Percentiles rank a stretch among this genome's conserved stretches.
phyloP scores from a whole-genome alignment of 2,797 vertebrate species.

The Mareca penelope region DNA sequence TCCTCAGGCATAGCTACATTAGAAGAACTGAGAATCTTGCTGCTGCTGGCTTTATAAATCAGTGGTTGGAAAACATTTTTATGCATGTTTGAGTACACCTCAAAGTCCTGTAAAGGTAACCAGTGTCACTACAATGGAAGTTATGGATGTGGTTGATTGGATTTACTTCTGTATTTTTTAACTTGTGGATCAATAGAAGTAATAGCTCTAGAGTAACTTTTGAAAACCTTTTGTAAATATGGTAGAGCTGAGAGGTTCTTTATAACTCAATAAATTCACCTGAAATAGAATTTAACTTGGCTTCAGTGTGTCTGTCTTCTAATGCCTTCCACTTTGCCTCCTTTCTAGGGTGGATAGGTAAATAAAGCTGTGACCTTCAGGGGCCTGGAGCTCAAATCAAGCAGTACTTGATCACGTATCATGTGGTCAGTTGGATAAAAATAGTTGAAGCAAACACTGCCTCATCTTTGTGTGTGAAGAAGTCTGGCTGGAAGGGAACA shows the following conservation, averaged over 20 bases:
- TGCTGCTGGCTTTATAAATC: background rate
- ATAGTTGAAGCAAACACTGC: background rate
- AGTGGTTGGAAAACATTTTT: background rate
- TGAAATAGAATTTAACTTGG: background rate
- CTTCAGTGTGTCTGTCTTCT: background rate
- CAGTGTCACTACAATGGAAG: background rate
- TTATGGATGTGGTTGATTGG: background rate
- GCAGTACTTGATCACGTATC: background rate
- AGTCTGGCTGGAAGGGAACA: background rate
- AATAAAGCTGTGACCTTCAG: background rate
- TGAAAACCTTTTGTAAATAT: conserved; percentile 53
- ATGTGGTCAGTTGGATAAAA: background rate
- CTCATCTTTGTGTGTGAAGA: background rate
- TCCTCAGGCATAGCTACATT: background rate
- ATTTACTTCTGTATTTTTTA: conserved; percentile 35
- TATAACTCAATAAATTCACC: conserved; percentile 58
- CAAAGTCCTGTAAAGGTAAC: background rate
- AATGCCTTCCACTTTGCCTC: background rate
- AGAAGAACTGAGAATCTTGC: background rate
- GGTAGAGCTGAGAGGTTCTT: conserved; percentile 44
- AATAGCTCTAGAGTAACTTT: background rate
- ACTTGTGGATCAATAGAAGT: background rate
- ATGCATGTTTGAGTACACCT: background rate
- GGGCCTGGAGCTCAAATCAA: background rate
- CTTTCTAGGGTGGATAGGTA: background rate